A percentile compares a stretch with the other conserved stretches of the same genome.
Evolutionary conservation across 2,113 vertebrate genomes (phyloP).

Genomic region (Syrmaticus mikado): DNA sequence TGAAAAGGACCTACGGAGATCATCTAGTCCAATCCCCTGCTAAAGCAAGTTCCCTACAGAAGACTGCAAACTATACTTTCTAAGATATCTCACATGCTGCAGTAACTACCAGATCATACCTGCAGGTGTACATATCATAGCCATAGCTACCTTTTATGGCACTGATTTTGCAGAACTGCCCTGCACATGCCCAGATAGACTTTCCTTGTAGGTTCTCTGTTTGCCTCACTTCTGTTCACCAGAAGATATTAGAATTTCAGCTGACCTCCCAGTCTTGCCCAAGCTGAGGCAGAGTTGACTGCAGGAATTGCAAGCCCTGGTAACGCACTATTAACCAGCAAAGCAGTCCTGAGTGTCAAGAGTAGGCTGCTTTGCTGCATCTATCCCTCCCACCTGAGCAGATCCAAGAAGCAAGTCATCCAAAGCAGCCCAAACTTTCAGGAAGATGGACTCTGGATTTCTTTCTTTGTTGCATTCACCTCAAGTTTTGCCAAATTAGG

Average conservation of each 20-base stretch:
- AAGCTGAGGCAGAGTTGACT: no score
- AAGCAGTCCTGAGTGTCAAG: background rate
- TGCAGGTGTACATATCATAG: background rate
- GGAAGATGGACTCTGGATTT: background rate
- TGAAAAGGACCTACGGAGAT: background rate
- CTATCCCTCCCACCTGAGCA: fast-evolving
- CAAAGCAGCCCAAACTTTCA: background rate
- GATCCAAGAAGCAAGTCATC: background rate
- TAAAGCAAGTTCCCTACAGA: background rate
- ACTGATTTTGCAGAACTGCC: background rate
- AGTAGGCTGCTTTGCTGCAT: background rate
- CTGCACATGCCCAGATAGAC: background rate
- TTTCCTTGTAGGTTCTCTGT: background rate
- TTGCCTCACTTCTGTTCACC: background rate
- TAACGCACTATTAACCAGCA: background rate
- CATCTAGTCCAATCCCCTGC: background rate
- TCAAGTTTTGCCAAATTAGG: background rate
- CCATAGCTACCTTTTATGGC: background rate
- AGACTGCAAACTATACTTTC: background rate
- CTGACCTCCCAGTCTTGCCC: background rate
- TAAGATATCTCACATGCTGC: no score
- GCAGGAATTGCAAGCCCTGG: background rate
- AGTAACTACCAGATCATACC: background rate
- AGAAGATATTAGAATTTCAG: no score
- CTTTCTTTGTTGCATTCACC: background rate